A percentile compares a stretch with the other conserved stretches of the same genome.
phyloP scores from a whole-genome alignment of 2,113 vertebrate genomes.

The Spea bombifrons region DNA sequence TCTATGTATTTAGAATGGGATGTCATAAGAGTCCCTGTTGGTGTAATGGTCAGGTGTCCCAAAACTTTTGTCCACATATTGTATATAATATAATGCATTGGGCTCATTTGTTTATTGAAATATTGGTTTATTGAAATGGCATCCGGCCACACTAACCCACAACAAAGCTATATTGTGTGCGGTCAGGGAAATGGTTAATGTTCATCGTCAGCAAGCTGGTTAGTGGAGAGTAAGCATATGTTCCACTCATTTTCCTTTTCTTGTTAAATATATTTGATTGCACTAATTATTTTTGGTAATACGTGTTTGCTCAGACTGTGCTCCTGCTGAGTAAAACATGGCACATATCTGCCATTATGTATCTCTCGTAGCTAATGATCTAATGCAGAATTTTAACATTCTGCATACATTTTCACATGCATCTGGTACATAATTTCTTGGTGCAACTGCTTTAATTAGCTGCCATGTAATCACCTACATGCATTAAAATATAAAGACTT shows the following conservation, averaged over 20 bases:
- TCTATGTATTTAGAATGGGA: too few species aligned
- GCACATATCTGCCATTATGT: slow-evolving; percentile 34
- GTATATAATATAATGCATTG: too few species aligned
- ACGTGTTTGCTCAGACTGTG: slow-evolving; percentile 34
- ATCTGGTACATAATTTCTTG: slow-evolving; percentile 18
- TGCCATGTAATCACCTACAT: neutral
- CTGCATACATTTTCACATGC: slow-evolving; percentile 30
- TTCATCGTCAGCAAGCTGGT: neutral
- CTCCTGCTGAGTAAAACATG: slow-evolving; percentile 27
- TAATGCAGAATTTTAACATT: slow-evolving; percentile 16
- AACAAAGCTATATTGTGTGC: too few species aligned
- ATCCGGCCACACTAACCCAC: too few species aligned
- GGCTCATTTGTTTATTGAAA: too few species aligned
- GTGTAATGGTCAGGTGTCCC: too few species aligned
- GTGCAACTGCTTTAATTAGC: slow-evolving; percentile 19
- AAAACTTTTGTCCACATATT: too few species aligned
- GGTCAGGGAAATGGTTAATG: neutral
- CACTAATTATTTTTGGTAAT: slow-evolving; percentile 40
- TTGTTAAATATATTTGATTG: slow-evolving; percentile 44
- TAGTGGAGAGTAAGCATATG: slow-evolving; percentile 28
- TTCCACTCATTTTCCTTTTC: neutral
- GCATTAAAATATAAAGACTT: slow-evolving; percentile 13
- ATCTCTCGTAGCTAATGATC: slow-evolving; percentile 34
- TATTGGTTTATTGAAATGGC: too few species aligned
- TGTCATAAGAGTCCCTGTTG: too few species aligned